Evolutionary conservation across 2,113 vertebrate species (phyloP), one percentile per base, ranked within the genome.

Genomic region (Natator depressus): DNA sequence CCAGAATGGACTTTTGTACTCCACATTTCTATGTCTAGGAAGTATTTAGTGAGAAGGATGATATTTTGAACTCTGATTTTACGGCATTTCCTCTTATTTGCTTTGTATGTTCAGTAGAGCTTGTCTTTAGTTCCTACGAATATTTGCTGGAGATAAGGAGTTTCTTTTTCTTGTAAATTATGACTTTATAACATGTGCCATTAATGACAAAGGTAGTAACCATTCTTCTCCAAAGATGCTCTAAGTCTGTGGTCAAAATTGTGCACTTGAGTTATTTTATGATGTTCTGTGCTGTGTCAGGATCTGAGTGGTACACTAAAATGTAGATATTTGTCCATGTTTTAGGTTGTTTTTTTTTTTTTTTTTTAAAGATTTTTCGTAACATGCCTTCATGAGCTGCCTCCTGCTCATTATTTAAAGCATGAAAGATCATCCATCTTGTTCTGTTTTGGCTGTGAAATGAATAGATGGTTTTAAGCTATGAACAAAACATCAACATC

Each of bases 21-120:
- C 87, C 85, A 69, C 75, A 93, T 82, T 90, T 84, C 92, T 95
- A 80, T 95, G 98, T 97, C 93, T 94, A 97, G 65, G 89, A 97
- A 96, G 80, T 84, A 90, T 96, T 95, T 97, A 95, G 94, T 97
- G 97, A 97, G 89, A 89, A 80, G 94, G 75, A 93, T 93, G 75
- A 88, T 94, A 82, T 96, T 87, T 96, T 93, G 93, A 92, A 91
- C 42, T 94, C 80, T 54, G 54, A 85, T 97, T 97, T 96, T 96
- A 94, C 88, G 83, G 93, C 92, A 97, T 88, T 93, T 89, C 25
- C 86, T 93, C 94, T 98, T 89, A 14, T 19, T 96, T 93, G 93
- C 59, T 88, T 97, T 96, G 89, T 87, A 88, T 96, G 53, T 84
- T 98, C 85, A 84, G 94, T 96, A 93, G 65, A 85, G 84, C 57